Conservation (phyloP, 2,113 vertebrate genomes). For the Patagioenas fasciata region DNA sequence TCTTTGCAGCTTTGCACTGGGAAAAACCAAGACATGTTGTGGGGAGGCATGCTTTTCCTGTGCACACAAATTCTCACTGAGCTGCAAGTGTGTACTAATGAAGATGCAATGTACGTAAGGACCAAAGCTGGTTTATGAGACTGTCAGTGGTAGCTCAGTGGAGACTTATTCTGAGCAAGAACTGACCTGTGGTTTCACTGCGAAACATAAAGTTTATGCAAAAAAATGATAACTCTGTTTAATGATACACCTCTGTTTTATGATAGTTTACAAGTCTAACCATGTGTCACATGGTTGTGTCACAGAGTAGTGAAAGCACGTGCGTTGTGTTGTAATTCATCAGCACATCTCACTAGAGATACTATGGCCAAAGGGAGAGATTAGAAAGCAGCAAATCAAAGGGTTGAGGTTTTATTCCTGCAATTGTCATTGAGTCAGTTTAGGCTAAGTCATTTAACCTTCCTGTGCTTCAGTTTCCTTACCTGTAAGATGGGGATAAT, state of each 20-base stretch:
- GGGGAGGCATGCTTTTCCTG: background rate
- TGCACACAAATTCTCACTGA: background rate
- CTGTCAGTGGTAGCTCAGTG: background rate
- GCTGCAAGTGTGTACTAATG: background rate
- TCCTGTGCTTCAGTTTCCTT: background rate
- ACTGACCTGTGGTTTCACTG: background rate
- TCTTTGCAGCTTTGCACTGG: background rate
- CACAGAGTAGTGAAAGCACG: background rate
- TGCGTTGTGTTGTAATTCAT: background rate
- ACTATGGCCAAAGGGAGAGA: background rate
- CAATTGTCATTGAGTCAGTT: background rate
- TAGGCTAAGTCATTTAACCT: background rate
- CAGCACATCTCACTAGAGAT: background rate
- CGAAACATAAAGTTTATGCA: background rate
- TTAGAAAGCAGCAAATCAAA: background rate
- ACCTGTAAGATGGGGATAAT: background rate
- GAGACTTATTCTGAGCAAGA: background rate
- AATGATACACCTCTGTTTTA: background rate
- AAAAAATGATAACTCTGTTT: background rate
- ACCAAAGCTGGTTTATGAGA: background rate
- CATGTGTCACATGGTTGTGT: background rate
- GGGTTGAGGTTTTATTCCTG: background rate
- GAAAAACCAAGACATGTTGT: background rate
- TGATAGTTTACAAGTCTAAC: background rate
- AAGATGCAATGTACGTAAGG: background rate